Percentiles rank a stretch among this genome's conserved stretches.
Conservation (phyloP, 2,888 invertebrate species). For the Chouioia cunea region DNA sequence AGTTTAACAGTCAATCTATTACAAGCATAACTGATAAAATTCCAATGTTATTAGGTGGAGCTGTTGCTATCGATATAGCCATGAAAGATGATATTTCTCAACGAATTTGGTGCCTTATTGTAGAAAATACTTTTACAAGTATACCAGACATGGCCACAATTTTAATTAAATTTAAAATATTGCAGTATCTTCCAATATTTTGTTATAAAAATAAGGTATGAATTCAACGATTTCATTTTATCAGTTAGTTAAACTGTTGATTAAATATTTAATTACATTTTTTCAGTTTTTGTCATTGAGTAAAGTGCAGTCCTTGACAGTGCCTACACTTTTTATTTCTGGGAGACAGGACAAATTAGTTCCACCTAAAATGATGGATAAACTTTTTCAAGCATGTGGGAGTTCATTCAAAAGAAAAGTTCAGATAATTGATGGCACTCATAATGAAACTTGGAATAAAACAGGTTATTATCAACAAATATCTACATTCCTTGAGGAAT, state of each 20-base stretch:
- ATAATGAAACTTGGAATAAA: conserved; percentile 95
- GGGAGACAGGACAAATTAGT: conserved; percentile 89
- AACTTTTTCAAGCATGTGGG: conserved; percentile 81
- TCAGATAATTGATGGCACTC: conserved; percentile 86
- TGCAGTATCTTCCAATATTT: conserved; percentile 83
- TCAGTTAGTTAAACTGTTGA: conserved; percentile 12
- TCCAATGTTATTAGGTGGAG: conserved; percentile 77
- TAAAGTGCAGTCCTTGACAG: conserved; percentile 80
- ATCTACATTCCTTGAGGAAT: conserved; percentile 58
- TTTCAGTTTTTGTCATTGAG: conserved; percentile 80
- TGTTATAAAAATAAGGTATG: conserved; percentile 92
- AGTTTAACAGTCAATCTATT: neutral
- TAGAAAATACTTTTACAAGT: conserved; percentile 96
- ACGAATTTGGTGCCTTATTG: conserved; percentile 87
- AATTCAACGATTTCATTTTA: conserved; percentile 20
- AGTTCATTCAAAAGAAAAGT: conserved; percentile 83
- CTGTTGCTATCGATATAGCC: conserved; percentile 90
- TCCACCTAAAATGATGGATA: conserved; percentile 91
- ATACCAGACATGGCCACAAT: conserved; percentile 93
- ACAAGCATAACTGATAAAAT: conserved; percentile 5
- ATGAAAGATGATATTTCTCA: conserved; percentile 81
- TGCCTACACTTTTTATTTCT: conserved; percentile 89
- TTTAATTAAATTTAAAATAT: conserved; percentile 80
- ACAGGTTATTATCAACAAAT: conserved; percentile 79
- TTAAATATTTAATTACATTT: conserved; percentile 41